Evolutionary conservation across 2,113 vertebrate species (phyloP), one percentile per base, ranked within the genome.

Genomic region (Macrotus californicus): DNA sequence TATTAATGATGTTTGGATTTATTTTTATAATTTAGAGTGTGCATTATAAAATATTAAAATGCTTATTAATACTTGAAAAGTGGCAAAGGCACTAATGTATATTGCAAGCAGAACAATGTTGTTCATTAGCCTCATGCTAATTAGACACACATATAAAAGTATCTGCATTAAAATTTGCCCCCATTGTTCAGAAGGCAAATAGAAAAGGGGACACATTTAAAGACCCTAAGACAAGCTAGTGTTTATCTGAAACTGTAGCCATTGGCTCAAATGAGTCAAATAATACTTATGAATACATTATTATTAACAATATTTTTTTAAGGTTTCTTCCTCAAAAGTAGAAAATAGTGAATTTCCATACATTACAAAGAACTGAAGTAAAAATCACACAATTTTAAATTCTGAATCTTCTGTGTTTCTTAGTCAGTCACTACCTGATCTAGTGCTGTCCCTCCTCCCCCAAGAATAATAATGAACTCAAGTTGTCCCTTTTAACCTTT

Each of bases 1-100:
- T 92, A 97, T 96, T 97, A 97, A 97, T 93, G 96, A 79, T 50
- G 56, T 80, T 96, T 88, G 94, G 69, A 88, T 94, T 96, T 96
- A 96, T 83, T 98, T 97, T 92, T 39, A 96, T 96, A 98, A 97
- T 96, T 96, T 96, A 97, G 56, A 96, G n/a, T 41, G 93, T 97
- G 36, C 59, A 43, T 97, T 89, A 97, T 97, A 96, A 97, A 98
- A 97, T 96, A 96, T 96, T 97, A 87, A 98, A 96, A 93, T 95
- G 56, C 69, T 97, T 97, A 95, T 94, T 97, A 96, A 96, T 89
- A 70, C 97, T 93, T 97, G 56, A 70, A 64, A 97, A 97, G 85
- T 88, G 73, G 66, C 36, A 95, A 72, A 95, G 84, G 61, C 94
- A 80, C 67, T 84, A 72, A 94, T 96, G 95, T 93, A 92, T 91